Evolutionary conservation across 2,888 invertebrate genomes (phyloP).

Genomic region (Athripsodes cinereus): DNA sequence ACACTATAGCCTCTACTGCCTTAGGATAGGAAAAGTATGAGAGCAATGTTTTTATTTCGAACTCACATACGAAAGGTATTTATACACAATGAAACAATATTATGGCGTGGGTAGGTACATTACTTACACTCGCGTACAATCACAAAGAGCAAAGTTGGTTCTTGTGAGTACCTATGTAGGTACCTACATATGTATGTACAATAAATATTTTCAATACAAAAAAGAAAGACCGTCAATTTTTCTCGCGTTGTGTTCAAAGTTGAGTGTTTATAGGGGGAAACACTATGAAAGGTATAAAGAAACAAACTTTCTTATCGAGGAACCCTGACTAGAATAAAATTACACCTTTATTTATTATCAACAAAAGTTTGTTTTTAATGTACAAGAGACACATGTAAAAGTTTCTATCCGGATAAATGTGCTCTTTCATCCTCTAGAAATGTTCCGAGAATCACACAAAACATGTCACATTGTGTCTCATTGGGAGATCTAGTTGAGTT

Average conservation of each 20-base stretch:
- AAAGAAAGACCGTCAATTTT: neutral
- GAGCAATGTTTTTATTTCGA: too few relatives aligned
- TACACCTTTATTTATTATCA: slow-evolving; percentile 24
- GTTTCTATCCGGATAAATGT: neutral
- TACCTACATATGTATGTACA: too few relatives aligned
- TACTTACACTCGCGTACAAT: too few relatives aligned
- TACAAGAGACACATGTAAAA: slow-evolving; percentile 5
- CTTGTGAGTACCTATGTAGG: too few relatives aligned
- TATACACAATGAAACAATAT: too few relatives aligned
- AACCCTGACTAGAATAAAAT: slow-evolving; percentile 21
- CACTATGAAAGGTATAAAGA: slow-evolving; percentile 15
- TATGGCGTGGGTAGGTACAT: too few relatives aligned
- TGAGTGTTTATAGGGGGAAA: slow-evolving; percentile 16
- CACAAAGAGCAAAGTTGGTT: too few relatives aligned
- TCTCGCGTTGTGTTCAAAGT: slow-evolving; percentile 12
- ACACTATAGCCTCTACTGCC: too few relatives aligned
- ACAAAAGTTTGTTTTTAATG: slow-evolving; percentile 19
- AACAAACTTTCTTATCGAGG: slow-evolving; percentile 21
- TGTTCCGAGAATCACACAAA: neutral
- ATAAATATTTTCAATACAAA: neutral
- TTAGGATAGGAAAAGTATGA: too few relatives aligned
- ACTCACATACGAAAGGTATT: too few relatives aligned
- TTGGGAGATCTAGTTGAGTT: too few relatives aligned
- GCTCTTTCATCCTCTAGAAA: neutral
- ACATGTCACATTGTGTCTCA: too few relatives aligned